Percentiles rank a stretch among this genome's conserved stretches.
Conservation (phyloP, 2,888 invertebrate species). For the Philopedon plagiatum region DNA sequence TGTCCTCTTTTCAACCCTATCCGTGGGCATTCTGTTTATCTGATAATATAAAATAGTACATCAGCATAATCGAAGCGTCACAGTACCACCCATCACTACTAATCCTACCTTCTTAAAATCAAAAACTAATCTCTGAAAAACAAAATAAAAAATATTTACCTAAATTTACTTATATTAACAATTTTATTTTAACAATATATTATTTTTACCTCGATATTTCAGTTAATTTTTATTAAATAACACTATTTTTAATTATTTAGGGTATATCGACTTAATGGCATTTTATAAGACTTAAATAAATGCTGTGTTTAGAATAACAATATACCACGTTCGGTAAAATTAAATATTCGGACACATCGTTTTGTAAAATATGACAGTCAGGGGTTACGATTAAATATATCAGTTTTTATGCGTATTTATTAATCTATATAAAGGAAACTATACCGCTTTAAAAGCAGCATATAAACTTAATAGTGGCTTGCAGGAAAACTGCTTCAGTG, state of each 20-base stretch:
- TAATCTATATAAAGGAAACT: no score
- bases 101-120: slow-evolving; percentile 5
- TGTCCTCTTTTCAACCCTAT: no score
- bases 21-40: no score
- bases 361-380: background rate
- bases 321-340: background rate
- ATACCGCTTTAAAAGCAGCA: no score
- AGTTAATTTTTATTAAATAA: background rate
- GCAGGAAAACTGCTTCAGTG: no score
- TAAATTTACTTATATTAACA: slow-evolving; percentile 26
- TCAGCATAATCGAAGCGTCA: no score
- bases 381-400: no score
- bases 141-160: background rate
- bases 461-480: no score
- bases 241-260: slow-evolving; percentile 5
- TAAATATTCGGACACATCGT: background rate
- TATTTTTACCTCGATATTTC: slow-evolving; percentile 13
- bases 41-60: no score
- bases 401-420: no score
- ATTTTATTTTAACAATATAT: background rate
- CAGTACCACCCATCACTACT: background rate
- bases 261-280: background rate
- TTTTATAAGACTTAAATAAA: slow-evolving; percentile 2
- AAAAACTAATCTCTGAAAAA: slow-evolving; percentile 16
- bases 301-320: background rate